Percentiles rank a stretch among this genome's conserved stretches.
Conservation (phyloP, 2,797 vertebrate species). For the Clarias platycephalus region DNA sequence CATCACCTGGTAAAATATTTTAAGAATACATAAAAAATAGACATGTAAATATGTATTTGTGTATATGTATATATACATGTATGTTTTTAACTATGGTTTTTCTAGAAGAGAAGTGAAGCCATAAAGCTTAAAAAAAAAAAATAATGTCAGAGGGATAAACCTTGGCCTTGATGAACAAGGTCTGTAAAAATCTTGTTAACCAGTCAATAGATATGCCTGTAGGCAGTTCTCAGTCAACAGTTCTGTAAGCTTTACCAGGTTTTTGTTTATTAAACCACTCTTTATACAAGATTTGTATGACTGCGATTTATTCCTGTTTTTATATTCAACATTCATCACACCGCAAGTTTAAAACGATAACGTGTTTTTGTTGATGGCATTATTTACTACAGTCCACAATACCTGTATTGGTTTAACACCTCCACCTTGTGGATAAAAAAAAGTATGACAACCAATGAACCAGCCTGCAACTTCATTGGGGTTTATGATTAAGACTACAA, state of each 20-base stretch:
- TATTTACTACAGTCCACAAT: not conserved
- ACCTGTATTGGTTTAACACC: not conserved
- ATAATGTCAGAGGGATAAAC: slow-evolving; percentile 64
- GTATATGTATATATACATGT: slow-evolving; percentile 81
- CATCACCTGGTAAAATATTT: slow-evolving; percentile 55
- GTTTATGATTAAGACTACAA: not conserved
- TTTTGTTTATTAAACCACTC: slow-evolving; percentile 62
- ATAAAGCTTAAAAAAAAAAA: slow-evolving; percentile 74
- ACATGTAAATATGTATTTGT: slow-evolving; percentile 82
- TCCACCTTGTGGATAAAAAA: slow-evolving; percentile 12
- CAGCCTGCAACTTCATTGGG: not conserved
- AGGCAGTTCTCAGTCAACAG: slow-evolving; percentile 58
- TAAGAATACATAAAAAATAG: slow-evolving; percentile 58
- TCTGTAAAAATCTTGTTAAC: slow-evolving; percentile 59
- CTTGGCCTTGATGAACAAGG: slow-evolving; percentile 55
- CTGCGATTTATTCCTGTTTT: not conserved
- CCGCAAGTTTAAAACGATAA: not conserved
- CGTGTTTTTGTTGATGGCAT: not conserved
- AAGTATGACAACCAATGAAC: not conserved
- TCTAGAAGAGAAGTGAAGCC: slow-evolving; percentile 80
- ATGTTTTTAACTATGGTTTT: slow-evolving; percentile 80
- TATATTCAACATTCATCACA: not conserved
- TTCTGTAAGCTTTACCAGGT: slow-evolving; percentile 59
- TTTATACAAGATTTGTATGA: slow-evolving; percentile 25
- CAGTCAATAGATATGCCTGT: slow-evolving; percentile 58